These are phyloP conservation scores for Callosobruchus maculatus DNA, from an alignment of 2,888 invertebrate genomes.

Conservation along the genomic window DNA sequence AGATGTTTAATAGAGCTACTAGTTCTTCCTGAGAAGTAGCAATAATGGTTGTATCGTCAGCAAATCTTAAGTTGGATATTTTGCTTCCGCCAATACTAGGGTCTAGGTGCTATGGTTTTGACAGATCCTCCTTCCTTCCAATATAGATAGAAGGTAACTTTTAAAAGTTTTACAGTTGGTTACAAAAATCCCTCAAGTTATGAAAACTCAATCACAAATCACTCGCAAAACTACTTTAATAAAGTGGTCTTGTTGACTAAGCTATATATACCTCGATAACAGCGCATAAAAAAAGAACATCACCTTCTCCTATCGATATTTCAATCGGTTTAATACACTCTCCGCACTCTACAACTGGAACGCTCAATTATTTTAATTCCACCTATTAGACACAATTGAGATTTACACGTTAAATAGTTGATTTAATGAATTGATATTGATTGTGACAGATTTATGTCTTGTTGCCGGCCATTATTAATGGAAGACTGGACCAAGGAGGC, in stretches of 20 bases:
- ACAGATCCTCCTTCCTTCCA: too few species aligned
- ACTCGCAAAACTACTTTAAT: too few species aligned
- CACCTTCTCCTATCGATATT: background rate
- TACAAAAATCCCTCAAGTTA: too few species aligned
- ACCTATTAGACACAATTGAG: constrained; percentile 16
- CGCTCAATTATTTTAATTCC: constrained; percentile 21
- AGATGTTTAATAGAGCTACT: too few species aligned
- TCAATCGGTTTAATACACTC: background rate
- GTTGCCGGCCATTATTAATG: background rate
- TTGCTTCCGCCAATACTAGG: too few species aligned
- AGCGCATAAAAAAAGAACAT: background rate
- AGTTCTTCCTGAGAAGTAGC: too few species aligned
- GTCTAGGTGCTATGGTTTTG: too few species aligned
- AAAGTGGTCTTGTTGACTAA: background rate
- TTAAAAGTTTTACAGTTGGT: too few species aligned
- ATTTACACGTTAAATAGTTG: constrained; percentile 24
- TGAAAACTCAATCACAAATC: too few species aligned
- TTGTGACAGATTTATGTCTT: constrained; percentile 22
- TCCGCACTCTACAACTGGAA: background rate
- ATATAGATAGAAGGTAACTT: too few species aligned
- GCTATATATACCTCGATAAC: background rate
- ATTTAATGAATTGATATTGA: constrained; percentile 24
- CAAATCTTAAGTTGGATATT: too few species aligned
- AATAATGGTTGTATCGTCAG: too few species aligned
- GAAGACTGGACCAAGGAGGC: background rate